phyloP scores from a whole-genome alignment of 1,140 invertebrate species.

The Xylocopa sonorina region DNA sequence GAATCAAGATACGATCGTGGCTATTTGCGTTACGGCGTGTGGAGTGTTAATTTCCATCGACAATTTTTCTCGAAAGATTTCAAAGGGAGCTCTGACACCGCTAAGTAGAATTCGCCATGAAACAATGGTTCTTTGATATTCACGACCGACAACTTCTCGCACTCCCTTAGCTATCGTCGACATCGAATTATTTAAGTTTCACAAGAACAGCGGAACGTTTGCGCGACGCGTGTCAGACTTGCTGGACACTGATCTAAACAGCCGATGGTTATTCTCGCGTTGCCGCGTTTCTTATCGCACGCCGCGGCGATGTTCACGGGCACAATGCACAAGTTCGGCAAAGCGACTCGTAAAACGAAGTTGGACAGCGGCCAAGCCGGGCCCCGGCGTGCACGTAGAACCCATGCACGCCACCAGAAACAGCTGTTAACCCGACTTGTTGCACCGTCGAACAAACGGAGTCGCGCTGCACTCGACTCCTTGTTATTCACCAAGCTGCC shows the following conservation, averaged over 20 bases:
- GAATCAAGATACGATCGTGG: neutral
- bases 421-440: constrained; percentile 74
- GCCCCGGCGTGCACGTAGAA: constrained; percentile 45
- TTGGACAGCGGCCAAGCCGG: constrained; percentile 64
- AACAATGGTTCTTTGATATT: neutral
- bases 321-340: constrained; percentile 27
- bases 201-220: neutral
- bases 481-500: constrained; percentile 22
- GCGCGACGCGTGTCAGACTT: neutral
- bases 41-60: neutral
- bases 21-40: neutral
- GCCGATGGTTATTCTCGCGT: neutral
- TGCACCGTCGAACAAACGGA: constrained; percentile 65
- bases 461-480: constrained; percentile 25
- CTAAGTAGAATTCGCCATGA: neutral
- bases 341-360: constrained; percentile 43
- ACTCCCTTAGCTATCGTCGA: too few relatives aligned
- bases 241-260: neutral
- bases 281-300: neutral
- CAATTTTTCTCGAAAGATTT: neutral
- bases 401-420: constrained; percentile 51
- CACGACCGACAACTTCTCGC: too few relatives aligned
- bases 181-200: neutral
- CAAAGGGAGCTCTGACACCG: neutral
- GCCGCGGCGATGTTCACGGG: neutral